Evolutionary conservation across 2,113 vertebrate genomes (phyloP), one percentile per base, ranked within the genome.

Genomic region (Thalassarche chlororhynchos): DNA sequence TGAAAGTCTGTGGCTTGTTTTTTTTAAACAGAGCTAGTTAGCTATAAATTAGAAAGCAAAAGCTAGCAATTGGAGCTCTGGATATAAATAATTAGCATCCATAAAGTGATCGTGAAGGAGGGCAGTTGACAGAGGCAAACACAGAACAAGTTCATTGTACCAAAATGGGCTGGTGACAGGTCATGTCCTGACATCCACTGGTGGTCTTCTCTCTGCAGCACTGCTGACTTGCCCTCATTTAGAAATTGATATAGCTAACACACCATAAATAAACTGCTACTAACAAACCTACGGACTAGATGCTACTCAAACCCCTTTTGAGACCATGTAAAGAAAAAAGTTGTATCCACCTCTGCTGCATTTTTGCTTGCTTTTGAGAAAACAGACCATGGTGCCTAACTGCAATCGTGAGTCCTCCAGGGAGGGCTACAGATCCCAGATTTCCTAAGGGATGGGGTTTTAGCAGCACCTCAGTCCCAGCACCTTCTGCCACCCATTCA

Each of bases 331-430:
- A 60, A 71, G 23, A 58, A 57, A 66, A 60, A 71, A 61, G 14
- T 5, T 64, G 18, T 66, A 42, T 87, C 31, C 28, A 49, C 8
- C 52, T 61, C 44, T 69, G 32, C 32, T 68, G 32, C 42, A 42
- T 47, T 51, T 84, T 81, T 19, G 14, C 46, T 78, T 64, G 64
- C 21, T 71, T 78, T 93, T 24, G n/a, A 60, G 46, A 87, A 29
- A 68, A 40, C 32, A 66, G 40, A 61, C 24, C 9, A 24, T 51
- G 47, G 51, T 55, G 32, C 1, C 1, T 29, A 64, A 72, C 7
- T 6, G 29, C 6, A 32, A 0, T 9, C 1, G 1, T 6, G n/a
- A 89, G 32, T 62, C 28, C 65, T 62, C 36, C 0, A 0, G 4
- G 52, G 17, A 92, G 52, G 47, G 32, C 52, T 70, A 40, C 12